Evolutionary conservation across 1,140 invertebrate species (phyloP), one percentile per base, ranked within the genome.

Genomic region (Brachionus manjavacas): DNA sequence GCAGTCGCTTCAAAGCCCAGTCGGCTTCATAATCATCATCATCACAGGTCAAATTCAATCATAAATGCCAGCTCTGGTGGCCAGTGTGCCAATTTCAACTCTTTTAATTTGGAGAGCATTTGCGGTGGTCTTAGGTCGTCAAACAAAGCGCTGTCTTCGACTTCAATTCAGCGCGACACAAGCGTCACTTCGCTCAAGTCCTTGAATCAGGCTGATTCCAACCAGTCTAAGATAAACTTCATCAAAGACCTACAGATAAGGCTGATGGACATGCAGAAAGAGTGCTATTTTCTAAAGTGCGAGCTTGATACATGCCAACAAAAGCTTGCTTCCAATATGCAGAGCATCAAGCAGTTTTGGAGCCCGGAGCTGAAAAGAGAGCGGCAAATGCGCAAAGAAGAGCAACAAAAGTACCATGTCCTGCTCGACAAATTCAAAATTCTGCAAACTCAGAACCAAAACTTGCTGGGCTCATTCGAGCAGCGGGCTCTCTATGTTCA

Each of bases 281-380:
- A 81, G 64, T 64, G n/a, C 35, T 81, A 64, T 46, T 81, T 55
- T 64, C 39, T 81, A n/a, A 23, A 35, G 64, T 81, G 79, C 31
- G 79, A 81, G 23, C 23, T 81, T 11, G 79, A 81, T 4, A 68
- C 23, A 16, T 25, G 20, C 39, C 79, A 81, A 20, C 79, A 81
- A 81, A 81, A 99, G 90, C 91, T 99, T 85, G 96, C 95, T 87
- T 98, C 96, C 87, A 96, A 94, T 87, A 99, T 99, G 96, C 96
- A 98, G 90, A 96, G 95, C 90, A 99, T 99, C 88, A 99, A 99
- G 91, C 98, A 96, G 11, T 99, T 99, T 91, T 99, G 97, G 97
- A 97, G 95, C 89, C 97, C 97, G 0, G 97, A 99, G 89, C 91
- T 99, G 87, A 99, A 99, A 90, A 98, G 98, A 91, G 97, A 99